Evolutionary conservation across 2,888 invertebrate genomes (phyloP).

Genomic region (Melinaea marsaeus): DNA sequence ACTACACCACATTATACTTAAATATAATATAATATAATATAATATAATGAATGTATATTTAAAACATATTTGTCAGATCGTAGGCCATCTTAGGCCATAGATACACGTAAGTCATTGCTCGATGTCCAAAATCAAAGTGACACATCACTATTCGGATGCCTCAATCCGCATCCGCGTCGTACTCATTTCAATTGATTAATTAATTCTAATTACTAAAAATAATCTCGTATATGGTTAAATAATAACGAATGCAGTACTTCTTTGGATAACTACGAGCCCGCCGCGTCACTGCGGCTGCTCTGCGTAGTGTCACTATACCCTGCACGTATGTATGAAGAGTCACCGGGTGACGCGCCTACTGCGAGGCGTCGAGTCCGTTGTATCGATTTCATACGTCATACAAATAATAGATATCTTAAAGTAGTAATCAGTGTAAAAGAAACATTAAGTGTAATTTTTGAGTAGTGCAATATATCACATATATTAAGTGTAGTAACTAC

Average conservation of each 20-base stretch:
- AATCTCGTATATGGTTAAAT: not conserved
- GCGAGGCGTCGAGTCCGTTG: not conserved
- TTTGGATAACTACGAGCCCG: slow-evolving; percentile 21
- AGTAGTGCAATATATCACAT: slow-evolving; percentile 2
- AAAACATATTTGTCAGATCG: too few species aligned
- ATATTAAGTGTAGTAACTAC: slow-evolving; percentile 30
- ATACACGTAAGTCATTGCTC: too few species aligned
- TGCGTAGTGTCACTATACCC: slow-evolving; percentile 48
- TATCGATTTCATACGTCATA: not conserved
- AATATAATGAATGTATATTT: too few species aligned
- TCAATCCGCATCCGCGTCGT: not conserved
- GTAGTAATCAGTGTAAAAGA: not conserved
- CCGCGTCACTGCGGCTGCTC: slow-evolving; percentile 30
- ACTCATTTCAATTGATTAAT: not conserved
- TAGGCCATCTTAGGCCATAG: too few species aligned
- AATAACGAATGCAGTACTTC: slow-evolving; percentile 17
- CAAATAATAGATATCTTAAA: not conserved
- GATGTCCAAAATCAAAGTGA: too few species aligned
- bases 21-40: not conserved
- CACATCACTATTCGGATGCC: too few species aligned
- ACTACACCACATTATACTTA: slow-evolving; percentile 7
- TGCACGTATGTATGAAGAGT: slow-evolving; percentile 48
- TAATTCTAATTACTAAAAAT: not conserved
- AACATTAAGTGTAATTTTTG: not conserved
- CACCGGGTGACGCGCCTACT: slow-evolving; percentile 12